Conservation (phyloP, 1,140 invertebrate genomes). For the Bombus affinis region DNA sequence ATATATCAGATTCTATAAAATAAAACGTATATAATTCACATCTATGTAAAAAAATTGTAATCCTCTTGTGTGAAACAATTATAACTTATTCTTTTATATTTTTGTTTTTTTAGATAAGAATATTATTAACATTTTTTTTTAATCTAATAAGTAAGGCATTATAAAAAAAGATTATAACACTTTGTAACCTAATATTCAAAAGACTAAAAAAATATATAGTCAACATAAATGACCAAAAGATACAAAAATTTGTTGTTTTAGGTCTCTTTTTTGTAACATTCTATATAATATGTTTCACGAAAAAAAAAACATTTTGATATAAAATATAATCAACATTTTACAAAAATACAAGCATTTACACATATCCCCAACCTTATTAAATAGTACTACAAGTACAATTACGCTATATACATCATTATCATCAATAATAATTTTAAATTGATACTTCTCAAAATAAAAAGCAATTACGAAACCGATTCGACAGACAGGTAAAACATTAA, state of each 20-base stretch:
- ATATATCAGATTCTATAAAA: constrained; percentile 28
- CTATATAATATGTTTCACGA: neutral
- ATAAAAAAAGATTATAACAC: neutral
- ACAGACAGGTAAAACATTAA: neutral
- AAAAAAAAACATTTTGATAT: neutral
- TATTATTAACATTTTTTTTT: neutral
- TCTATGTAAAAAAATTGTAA: neutral
- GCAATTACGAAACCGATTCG: too few relatives aligned
- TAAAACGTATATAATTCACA: neutral
- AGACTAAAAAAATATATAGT: neutral
- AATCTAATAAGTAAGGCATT: neutral
- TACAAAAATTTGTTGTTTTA: neutral
- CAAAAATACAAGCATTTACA: neutral
- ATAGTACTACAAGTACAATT: neutral
- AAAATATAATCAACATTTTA: neutral
- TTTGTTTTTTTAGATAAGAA: neutral
- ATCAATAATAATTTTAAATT: neutral
- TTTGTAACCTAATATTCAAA: neutral
- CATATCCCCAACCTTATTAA: neutral
- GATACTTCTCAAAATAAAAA: neutral
- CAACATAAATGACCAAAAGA: neutral
- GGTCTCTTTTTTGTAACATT: neutral
- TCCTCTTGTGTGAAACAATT: neutral
- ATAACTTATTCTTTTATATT: neutral
- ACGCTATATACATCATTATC: neutral